These are phyloP conservation scores for Pipistrellus pygmaeus DNA, from an alignment of 2,797 vertebrate genomes.

Conservation along the genomic window DNA sequence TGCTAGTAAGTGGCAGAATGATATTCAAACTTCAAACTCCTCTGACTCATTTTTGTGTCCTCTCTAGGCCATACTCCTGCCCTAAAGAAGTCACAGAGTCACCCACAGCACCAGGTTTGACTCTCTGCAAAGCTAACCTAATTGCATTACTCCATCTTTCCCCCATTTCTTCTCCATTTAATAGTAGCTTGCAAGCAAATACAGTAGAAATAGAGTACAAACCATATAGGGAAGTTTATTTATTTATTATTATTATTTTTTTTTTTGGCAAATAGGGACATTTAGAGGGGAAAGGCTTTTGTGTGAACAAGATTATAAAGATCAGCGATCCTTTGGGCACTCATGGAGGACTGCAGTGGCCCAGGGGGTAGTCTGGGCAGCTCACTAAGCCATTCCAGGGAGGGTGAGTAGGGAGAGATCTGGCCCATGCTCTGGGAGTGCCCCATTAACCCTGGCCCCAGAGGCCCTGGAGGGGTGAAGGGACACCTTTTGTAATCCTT, in stretches of 20 bases:
- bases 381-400: neutral
- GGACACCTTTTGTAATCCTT: neutral
- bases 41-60: neutral
- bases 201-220: neutral
- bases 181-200: neutral
- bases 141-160: rapidly evolving
- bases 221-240: neutral
- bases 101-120: neutral
- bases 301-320: neutral
- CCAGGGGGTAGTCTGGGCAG: neutral
- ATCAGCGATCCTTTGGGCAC: too few species aligned
- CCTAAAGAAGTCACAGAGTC: neutral
- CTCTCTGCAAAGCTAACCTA: neutral
- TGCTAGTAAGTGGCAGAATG: neutral
- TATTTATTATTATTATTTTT: neutral
- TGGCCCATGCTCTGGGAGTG: neutral
- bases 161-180: neutral
- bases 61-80: neutral
- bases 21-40: neutral
- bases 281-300: neutral
- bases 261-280: neutral
- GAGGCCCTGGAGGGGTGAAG: neutral
- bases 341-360: rapidly evolving
- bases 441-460: neutral
- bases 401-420: neutral